Evolutionary conservation across 1,140 invertebrate genomes (phyloP), one percentile per base, ranked within the genome.

Genomic region (Doryteuthis pealeii): DNA sequence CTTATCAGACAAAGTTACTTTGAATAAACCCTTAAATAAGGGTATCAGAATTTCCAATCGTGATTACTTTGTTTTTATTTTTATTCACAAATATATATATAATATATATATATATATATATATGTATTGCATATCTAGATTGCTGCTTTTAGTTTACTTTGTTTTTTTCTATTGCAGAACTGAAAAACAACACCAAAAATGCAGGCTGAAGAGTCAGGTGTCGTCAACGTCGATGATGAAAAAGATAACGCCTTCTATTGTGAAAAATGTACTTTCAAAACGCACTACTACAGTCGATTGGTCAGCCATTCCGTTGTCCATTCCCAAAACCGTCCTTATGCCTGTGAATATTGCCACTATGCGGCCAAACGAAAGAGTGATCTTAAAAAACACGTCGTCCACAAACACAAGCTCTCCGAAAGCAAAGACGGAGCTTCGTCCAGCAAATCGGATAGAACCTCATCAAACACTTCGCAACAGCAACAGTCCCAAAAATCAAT

Each of bases 291-390:
- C 31, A 81, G 77, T 71, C 77, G 77, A 26, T 45, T 81, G 28
- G 43, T 77, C 35, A 79, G 77, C 33, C 79, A 81, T 62, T 78
- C 77, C 49, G 79, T 78, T 43, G 79, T 81, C 6, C 79, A 81
- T 70, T 81, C 79, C 26, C 74, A 77, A n/a, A 70, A 49, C 28
- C 45, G 79, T 22, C 79, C 79, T 0, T 81, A 76, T 75, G 72
- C 72, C 6, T 81, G 79, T 49, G 71, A 77, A 32, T 70, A 77
- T 31, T 81, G 79, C 74, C 74, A 76, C 65, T 81, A 81, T 71
- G 79, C 78, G 22, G 79, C 79, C 45, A 81, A 81, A 73, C 66
- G 79, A 5, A 77, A 79, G 62, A 74, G 76, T 70, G 79, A 81
- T 71, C 70, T 81, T 30, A 79, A 79, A 31, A 81, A 81, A 58